These are phyloP conservation scores for Calidris pugnax DNA, from an alignment of 2,113 vertebrate genomes.

Conservation along the genomic window DNA sequence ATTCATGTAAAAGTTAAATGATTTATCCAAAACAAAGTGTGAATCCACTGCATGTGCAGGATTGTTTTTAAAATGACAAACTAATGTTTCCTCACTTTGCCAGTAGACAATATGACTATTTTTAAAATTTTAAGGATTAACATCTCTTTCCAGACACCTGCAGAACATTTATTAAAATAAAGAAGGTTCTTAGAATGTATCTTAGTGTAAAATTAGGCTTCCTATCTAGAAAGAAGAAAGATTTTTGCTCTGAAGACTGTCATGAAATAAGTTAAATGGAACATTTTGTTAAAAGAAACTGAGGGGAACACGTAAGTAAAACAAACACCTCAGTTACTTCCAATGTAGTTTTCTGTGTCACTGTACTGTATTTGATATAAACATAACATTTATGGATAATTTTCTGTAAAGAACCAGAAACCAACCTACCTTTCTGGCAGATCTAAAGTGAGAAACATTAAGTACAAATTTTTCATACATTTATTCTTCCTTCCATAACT, in stretches of 20 bases:
- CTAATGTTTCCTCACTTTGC: not conserved
- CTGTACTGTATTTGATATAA: not conserved
- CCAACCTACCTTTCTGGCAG: not conserved
- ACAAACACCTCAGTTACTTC: not conserved
- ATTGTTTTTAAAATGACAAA: not conserved
- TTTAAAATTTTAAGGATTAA: not conserved
- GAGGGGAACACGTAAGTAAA: not conserved
- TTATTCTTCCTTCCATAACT: not conserved
- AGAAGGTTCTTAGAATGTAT: not conserved
- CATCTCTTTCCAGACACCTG: not conserved
- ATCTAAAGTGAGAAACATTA: not conserved
- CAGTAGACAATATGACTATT: not conserved
- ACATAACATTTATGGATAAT: not conserved
- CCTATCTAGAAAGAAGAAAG: not conserved
- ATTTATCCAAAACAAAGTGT: not conserved
- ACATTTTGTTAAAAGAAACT: not conserved
- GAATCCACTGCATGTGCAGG: not conserved
- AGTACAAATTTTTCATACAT: not conserved
- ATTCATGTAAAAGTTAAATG: not conserved
- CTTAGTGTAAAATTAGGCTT: not conserved
- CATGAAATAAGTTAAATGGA: not conserved
- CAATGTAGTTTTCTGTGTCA: not conserved
- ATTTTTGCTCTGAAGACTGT: not conserved
- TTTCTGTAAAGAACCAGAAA: not conserved
- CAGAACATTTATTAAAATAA: not conserved